Conservation (phyloP, 2,888 invertebrate genomes). For the Eristalis pertinax region DNA sequence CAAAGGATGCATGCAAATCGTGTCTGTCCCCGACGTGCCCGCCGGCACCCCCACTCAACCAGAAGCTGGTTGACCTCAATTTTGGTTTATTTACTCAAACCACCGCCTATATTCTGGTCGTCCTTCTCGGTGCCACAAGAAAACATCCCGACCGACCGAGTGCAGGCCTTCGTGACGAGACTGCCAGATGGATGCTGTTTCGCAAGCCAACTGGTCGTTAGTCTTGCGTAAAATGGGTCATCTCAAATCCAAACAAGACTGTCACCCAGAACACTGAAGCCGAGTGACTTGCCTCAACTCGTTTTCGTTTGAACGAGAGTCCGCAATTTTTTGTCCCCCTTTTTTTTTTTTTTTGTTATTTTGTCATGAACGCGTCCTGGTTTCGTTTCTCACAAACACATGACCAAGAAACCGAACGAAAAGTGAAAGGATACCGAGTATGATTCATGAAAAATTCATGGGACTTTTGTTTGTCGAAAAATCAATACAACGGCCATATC, state of each 20-base stretch:
- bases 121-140: slow-evolving; percentile 1
- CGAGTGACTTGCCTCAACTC: slow-evolving; percentile 13
- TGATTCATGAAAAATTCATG: slow-evolving; percentile 56
- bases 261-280: slow-evolving; percentile 5
- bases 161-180: not conserved
- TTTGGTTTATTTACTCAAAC: slow-evolving; percentile 56
- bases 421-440: slow-evolving; percentile 34
- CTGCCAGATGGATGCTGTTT: slow-evolving; percentile 21
- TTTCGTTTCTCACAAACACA: not conserved
- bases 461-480: slow-evolving; percentile 20
- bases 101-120: slow-evolving; percentile 25
- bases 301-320: not conserved
- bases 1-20: slow-evolving; percentile 35
- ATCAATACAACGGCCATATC: slow-evolving; percentile 33
- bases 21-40: slow-evolving; percentile 49
- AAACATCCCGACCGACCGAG: not conserved
- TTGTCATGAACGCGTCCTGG: not conserved
- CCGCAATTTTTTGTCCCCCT: no score
- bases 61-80: slow-evolving; percentile 62
- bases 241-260: slow-evolving; percentile 52
- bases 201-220: slow-evolving; percentile 39
- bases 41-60: not conserved
- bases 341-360: not conserved
- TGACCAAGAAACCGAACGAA: not conserved
- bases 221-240: slow-evolving; percentile 65